Base-by-base conservation (phyloP, 2,113 vertebrate species). In the Cyanocitta stelleri region DNA sequence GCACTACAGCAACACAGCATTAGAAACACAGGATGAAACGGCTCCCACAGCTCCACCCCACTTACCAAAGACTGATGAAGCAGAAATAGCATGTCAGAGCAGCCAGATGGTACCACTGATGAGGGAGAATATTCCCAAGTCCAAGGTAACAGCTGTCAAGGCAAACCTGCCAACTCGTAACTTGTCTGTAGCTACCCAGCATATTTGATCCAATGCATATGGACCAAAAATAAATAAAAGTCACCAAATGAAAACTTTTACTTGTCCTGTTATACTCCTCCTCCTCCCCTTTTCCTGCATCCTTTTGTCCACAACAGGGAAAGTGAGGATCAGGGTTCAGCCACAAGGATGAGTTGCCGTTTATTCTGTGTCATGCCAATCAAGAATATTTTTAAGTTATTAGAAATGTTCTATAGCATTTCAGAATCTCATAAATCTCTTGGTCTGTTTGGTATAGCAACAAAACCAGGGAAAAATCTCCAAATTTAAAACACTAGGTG, bases 111-210 rank as follows among this genome's bases (percentile, higher is more conserved):
- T 58, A 69, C 24, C 30, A 56, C 49, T 64, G 64, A 66, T 43
- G 44, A 85, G 32, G 19, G n/a, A 73, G 72, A 87, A 81, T 63
- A 58, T 67, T 62, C 55, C 20, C 8, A 71, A 87, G 78, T 32
- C 81, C 77, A 91, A 62, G 51, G 51, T 58, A 88, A 75, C 86
- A 88, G 52, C 74, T 90, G 89, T 51, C 52, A 82, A 61, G 43
- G 29, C 66, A 89, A 61, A 91, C 32, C 56, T 87, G 68, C 43
- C 85, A 91, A 64, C 22, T 49, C 1, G 0, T 49, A 78, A 54
- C 79, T 74, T 44, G 12, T 43, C 27, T 61, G 20, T 56, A 67
- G 48, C 63, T 84, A 89, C 9, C 32, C 19, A 35, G 51, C 30
- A 61, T 32, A 41, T 44, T 66, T 18, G 37, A 89, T 69, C 24